Evolutionary conservation across 92 coral and sea anemone species (phyloP).

Genomic region (Pocillopora grandis): DNA sequence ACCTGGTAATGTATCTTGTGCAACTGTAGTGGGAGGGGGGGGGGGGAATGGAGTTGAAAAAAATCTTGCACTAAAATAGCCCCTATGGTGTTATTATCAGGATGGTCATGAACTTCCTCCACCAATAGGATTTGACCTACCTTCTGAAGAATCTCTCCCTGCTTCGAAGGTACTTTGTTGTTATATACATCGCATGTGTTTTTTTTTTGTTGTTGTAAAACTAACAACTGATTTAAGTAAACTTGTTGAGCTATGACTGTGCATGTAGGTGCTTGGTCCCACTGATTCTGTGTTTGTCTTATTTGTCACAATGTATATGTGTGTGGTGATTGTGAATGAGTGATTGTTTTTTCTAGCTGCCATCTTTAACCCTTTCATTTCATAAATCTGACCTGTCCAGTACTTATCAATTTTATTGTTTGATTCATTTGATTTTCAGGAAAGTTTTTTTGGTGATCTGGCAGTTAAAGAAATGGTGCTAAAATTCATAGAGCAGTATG

Average conservation of each 20-base stretch:
- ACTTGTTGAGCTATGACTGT: too few relatives aligned
- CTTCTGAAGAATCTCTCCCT: conserved; percentile 62
- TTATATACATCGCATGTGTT: not conserved
- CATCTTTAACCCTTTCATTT: too few relatives aligned
- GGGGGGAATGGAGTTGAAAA: too few relatives aligned
- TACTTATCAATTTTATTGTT: not conserved
- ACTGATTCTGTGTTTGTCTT: too few relatives aligned
- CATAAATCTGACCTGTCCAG: not conserved
- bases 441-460: conserved; percentile 83
- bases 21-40: too few relatives aligned
- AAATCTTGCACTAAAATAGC: too few relatives aligned
- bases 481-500: conserved; percentile 94
- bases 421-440: conserved; percentile 55
- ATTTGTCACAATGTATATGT: too few relatives aligned
- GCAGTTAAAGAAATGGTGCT: conserved; percentile 72
- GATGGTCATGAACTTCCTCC: conserved; percentile 90
- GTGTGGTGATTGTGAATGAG: too few relatives aligned
- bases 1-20: too few relatives aligned
- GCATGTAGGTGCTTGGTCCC: too few relatives aligned
- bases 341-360: too few relatives aligned
- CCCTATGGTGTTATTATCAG: conserved; percentile 20
- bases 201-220: not conserved
- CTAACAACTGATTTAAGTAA: too few relatives aligned
- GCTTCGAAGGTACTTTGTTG: conserved; percentile 18
- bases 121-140: conserved; percentile 96